These are phyloP conservation scores for Morpho deidamia DNA, from an alignment of 2,888 invertebrate genomes.

Conservation along the genomic window DNA sequence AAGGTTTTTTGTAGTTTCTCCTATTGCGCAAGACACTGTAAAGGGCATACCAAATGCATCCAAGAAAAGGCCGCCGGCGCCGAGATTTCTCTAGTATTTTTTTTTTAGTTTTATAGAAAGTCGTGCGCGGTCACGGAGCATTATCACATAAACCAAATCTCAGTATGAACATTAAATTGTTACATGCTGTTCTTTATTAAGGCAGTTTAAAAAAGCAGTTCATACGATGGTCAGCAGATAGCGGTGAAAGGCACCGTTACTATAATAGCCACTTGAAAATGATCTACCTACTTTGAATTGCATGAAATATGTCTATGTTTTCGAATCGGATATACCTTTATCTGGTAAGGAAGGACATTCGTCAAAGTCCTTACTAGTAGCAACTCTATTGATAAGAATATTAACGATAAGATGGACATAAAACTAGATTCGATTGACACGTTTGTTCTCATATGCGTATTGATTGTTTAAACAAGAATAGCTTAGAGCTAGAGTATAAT, in stretches of 20 bases:
- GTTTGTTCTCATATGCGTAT: too few species aligned
- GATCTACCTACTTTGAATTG: constrained; percentile 53
- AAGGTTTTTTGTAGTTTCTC: constrained; percentile 14
- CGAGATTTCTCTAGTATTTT: constrained; percentile 38
- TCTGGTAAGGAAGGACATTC: background rate
- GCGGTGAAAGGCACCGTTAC: constrained; percentile 76
- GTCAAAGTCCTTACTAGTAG: too few species aligned
- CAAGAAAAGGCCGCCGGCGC: constrained; percentile 36
- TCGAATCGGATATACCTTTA: background rate
- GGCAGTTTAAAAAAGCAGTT: constrained; percentile 65
- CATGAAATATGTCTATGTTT: constrained; percentile 23
- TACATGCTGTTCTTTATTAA: constrained; percentile 73
- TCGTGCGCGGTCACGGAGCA: constrained; percentile 70
- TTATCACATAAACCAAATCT: constrained; percentile 73
- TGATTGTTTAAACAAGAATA: too few species aligned
- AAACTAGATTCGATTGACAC: too few species aligned
- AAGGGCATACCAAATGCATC: constrained; percentile 26
- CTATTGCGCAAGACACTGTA: constrained; percentile 17
- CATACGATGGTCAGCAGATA: constrained; percentile 73
- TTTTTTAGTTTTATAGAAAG: constrained; percentile 54
- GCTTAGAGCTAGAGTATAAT: too few species aligned
- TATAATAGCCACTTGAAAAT: constrained; percentile 63
- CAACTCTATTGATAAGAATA: too few species aligned
- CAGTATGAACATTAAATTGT: constrained; percentile 69
- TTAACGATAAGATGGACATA: too few species aligned